phyloP scores from a whole-genome alignment of 2,888 invertebrate species.

The Ectemnius cavifrons region DNA sequence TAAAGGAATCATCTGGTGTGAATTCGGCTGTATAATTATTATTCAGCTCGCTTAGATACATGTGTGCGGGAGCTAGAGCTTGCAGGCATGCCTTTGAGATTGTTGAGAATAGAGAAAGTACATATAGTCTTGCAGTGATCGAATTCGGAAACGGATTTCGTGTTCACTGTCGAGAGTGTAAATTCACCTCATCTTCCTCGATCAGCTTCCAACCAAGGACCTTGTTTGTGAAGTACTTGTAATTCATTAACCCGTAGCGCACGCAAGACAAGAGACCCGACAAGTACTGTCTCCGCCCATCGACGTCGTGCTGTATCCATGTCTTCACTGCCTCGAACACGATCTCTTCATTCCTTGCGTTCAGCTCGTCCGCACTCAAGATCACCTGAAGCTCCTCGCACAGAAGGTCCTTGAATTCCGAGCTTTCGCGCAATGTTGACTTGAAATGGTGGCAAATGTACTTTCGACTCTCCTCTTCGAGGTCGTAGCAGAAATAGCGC shows the following conservation, averaged over 20 bases:
- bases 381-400: constrained; percentile 83
- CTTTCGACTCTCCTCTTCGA: constrained; percentile 82
- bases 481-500: constrained; percentile 84
- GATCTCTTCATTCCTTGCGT: constrained; percentile 85
- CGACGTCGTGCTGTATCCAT: constrained; percentile 84
- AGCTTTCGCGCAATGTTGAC: constrained; percentile 82
- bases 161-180: background rate
- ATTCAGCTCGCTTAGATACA: constrained; percentile 80
- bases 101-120: background rate
- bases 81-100: constrained; percentile 79
- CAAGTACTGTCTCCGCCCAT: constrained; percentile 80
- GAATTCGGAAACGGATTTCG: background rate
- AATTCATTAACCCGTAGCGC: constrained; percentile 84
- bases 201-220: constrained; percentile 81
- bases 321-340: constrained; percentile 86
- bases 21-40: constrained; percentile 77
- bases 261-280: constrained; percentile 83
- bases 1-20: constrained; percentile 81
- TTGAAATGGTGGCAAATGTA: constrained; percentile 82
- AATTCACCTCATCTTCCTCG: constrained; percentile 79
- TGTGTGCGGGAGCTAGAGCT: constrained; percentile 80
- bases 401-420: constrained; percentile 82
- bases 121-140: background rate
- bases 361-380: constrained; percentile 85
- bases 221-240: constrained; percentile 80